Conservation (phyloP, 2,113 vertebrate genomes). For the Scomber scombrus region DNA sequence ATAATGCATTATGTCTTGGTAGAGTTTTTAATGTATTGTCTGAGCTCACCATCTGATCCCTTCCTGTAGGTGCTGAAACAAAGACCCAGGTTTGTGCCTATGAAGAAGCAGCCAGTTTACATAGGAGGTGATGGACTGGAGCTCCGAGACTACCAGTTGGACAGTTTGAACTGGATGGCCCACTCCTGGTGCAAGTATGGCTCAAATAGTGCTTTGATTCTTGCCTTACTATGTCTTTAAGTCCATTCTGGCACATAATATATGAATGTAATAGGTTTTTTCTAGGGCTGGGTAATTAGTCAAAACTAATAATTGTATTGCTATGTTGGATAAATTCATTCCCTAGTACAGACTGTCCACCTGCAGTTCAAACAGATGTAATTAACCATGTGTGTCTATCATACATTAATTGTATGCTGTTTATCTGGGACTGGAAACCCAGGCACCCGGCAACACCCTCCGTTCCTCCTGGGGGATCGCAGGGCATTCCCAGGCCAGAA, state of each 20-base stretch:
- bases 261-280: neutral
- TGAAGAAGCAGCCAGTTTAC: conserved; percentile 95
- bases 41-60: neutral
- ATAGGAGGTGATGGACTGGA: conserved; percentile 94
- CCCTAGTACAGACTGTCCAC: no score
- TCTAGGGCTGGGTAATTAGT: no score
- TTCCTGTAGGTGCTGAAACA: conserved; percentile 91
- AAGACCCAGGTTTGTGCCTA: conserved; percentile 94
- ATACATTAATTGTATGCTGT: no score
- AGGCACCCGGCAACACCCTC: no score
- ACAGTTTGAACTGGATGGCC: conserved; percentile 98
- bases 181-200: conserved; percentile 99
- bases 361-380: no score
- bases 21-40: neutral
- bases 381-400: no score
- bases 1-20: neutral
- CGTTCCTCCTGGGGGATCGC: no score
- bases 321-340: no score
- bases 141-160: conserved; percentile 96
- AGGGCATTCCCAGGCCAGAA: no score
- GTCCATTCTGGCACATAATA: neutral
- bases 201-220: neutral
- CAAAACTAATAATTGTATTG: no score
- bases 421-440: no score
- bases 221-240: neutral